Percentiles rank a stretch among this genome's conserved stretches.
Evolutionary conservation across 2,888 invertebrate genomes (phyloP).

Genomic region (Plagiodera versicolora): DNA sequence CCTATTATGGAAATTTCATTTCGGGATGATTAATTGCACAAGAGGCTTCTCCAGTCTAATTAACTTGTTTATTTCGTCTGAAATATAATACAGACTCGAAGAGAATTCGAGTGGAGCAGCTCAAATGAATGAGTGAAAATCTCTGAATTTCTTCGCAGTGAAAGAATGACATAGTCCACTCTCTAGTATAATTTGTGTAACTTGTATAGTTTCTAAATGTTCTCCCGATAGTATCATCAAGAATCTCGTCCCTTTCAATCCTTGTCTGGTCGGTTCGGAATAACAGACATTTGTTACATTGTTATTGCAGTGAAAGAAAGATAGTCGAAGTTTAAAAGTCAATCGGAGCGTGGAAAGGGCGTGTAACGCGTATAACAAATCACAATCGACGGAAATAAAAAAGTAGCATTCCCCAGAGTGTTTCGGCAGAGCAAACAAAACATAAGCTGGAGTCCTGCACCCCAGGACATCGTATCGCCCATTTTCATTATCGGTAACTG

Average conservation of each 20-base stretch:
- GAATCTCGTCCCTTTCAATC: background rate
- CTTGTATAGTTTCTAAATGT: too few relatives aligned
- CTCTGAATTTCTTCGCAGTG: too few relatives aligned
- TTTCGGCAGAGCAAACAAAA: constrained; percentile 30
- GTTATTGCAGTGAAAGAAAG: constrained; percentile 18
- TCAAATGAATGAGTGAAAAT: too few relatives aligned
- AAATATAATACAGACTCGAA: too few relatives aligned
- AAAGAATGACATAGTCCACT: too few relatives aligned
- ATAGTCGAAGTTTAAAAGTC: constrained; percentile 30
- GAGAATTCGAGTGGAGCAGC: too few relatives aligned
- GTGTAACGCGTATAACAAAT: constrained; percentile 37
- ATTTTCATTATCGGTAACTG: constrained; percentile 48
- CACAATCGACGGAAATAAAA: constrained; percentile 44
- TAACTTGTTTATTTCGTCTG: too few relatives aligned
- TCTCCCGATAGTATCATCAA: background rate
- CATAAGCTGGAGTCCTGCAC: constrained; percentile 28
- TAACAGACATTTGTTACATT: constrained; percentile 20
- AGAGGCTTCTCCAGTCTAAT: background rate
- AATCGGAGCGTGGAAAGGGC: constrained; percentile 28
- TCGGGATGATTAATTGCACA: background rate
- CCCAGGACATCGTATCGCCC: constrained; percentile 36
- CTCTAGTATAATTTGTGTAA: too few relatives aligned
- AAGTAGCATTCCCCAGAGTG: constrained; percentile 40
- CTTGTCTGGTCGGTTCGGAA: constrained; percentile 10
- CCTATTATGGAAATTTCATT: background rate